Evolutionary conservation across 2,888 invertebrate species (phyloP), one percentile per base, ranked within the genome.

Genomic region (Lepidocyrtinus sp.): DNA sequence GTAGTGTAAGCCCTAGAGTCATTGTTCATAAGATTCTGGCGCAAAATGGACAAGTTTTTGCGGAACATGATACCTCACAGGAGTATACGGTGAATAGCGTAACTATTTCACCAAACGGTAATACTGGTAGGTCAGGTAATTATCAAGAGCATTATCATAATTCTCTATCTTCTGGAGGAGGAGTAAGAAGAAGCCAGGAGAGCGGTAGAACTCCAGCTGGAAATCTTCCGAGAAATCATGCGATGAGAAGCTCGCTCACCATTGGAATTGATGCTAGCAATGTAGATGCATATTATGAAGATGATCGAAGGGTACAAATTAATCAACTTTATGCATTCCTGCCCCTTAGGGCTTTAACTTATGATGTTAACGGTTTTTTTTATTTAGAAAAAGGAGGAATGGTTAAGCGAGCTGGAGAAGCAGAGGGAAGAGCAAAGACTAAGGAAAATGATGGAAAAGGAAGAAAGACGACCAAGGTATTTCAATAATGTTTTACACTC

Each of bases 401-500:
- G 85, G 89, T 84, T 89, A 26, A 87, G 87, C 55, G 89, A 89
- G 61, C 83, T 89, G 84, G 89, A 89, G 87, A 86, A 84, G 81
- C 89, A 89, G 85, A 87, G 88, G 74, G 89, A 89, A 85, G 89
- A 89, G 74, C 88, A 89, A 77, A 86, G 88, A 55, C 65, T 81
- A 15, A 61, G 85, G 24, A 83, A 84, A 69, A 65, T 82, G 67
- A 83, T 83, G 82, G 86, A 86, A 68, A 85, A 83, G 27, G 86
- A 86, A 45, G 85, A 85, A 45, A 82, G 84, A 55, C 71, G 85
- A 22, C 83, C 85, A 19, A 81, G 82, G 84, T 83, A 75, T n/a
- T n/a, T n/a, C n/a, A n/a, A n/a, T n/a, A n/a, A n/a, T n/a, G n/a
- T n/a, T n/a, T n/a, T n/a, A 36, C 5, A 36, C 12, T 36, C 36